Evolutionary conservation across 2,113 vertebrate genomes (phyloP).

Genomic region (Tringa solitaria): DNA sequence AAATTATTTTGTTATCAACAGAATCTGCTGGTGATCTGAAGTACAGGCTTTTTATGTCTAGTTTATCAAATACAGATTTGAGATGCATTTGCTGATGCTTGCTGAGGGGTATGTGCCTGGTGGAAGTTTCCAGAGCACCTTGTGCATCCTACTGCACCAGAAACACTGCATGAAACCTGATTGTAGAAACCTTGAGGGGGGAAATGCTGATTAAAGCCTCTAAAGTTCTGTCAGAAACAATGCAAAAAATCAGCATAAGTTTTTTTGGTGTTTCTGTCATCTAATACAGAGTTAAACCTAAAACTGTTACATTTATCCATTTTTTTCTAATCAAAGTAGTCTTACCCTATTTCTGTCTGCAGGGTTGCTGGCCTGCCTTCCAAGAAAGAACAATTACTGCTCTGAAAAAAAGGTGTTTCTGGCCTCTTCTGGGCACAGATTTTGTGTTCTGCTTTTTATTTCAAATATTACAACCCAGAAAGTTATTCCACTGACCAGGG

Average conservation of each 20-base stretch:
- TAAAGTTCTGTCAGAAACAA: not conserved
- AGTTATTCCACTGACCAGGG: not conserved
- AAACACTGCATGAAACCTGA: not conserved
- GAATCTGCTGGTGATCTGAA: not conserved
- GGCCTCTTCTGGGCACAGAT: not conserved
- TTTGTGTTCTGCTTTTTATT: not conserved
- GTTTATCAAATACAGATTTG: not conserved
- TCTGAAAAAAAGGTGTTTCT: not conserved
- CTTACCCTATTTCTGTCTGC: not conserved
- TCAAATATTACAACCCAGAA: not conserved
- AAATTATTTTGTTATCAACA: not conserved
- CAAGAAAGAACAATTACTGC: not conserved
- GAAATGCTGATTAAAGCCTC: not conserved
- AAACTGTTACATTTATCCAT: not conserved
- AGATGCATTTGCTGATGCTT: not conserved
- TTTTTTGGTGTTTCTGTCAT: not conserved
- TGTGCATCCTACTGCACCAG: not conserved
- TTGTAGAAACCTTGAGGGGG: not conserved
- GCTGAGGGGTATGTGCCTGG: not conserved
- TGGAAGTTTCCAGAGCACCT: not conserved
- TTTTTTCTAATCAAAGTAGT: not conserved
- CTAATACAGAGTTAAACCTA: not conserved
- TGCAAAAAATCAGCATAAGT: not conserved
- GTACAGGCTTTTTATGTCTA: not conserved
- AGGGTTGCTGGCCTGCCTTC: not conserved